Conservation (phyloP, 37 sponge, comb jelly and placozoan species). For the Petrosia ficiformis region DNA sequence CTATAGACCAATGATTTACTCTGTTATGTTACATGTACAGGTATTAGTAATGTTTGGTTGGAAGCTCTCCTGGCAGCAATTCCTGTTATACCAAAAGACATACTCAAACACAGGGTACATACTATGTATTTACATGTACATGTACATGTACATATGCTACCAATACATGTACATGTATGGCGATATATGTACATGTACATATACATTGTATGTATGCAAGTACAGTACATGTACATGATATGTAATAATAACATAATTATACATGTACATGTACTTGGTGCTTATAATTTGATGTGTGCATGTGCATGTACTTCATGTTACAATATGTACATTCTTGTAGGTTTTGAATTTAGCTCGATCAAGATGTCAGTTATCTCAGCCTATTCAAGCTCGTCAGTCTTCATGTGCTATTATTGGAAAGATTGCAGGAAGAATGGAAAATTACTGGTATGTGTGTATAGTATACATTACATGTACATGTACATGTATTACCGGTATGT, state of each 20-base stretch:
- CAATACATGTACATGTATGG: too few species aligned
- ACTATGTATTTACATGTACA: too few species aligned
- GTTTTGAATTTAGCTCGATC: slow-evolving; percentile 31
- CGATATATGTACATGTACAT: too few species aligned
- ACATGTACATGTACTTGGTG: background rate
- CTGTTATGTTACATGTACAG: too few species aligned
- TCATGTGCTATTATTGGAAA: slow-evolving; percentile 48
- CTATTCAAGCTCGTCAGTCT: slow-evolving; percentile 38
- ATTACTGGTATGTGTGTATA: slow-evolving; percentile 58
- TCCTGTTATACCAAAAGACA: slow-evolving; percentile 44
- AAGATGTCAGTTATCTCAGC: slow-evolving; percentile 67
- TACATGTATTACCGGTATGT: too few species aligned
- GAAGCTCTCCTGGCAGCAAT: slow-evolving; percentile 23
- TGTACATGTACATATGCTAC: too few species aligned
- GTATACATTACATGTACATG: too few species aligned
- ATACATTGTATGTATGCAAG: too few species aligned
- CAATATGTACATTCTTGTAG: background rate
- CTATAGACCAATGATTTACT: too few species aligned
- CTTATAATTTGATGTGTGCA: background rate
- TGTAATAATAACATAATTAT: too few species aligned
- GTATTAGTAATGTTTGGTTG: slow-evolving; percentile 43
- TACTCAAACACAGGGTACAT: slow-evolving; percentile 37
- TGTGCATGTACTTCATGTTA: background rate
- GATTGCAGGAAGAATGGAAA: slow-evolving; percentile 50
- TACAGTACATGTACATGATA: too few species aligned